Percentiles rank a stretch among this genome's conserved stretches.
Conservation (phyloP, 2,113 vertebrate genomes). For the Poeciliopsis retropinna region DNA sequence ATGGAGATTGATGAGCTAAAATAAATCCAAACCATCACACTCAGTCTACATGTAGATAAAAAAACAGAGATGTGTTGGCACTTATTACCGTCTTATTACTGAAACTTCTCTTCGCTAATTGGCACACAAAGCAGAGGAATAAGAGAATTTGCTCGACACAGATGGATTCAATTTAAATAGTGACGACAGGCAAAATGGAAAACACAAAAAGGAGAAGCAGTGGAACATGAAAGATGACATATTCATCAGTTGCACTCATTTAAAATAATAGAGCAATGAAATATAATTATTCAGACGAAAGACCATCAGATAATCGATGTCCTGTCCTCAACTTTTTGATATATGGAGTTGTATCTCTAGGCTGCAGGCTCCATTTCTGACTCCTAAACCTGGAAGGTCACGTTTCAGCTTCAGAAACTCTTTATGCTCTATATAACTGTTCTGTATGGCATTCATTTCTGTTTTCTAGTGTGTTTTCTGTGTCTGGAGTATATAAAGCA, state of each 20-base stretch:
- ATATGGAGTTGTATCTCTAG: too few relatives aligned
- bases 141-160: neutral
- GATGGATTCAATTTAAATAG: neutral
- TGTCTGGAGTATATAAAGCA: too few relatives aligned
- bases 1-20: too few relatives aligned
- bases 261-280: neutral
- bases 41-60: too few relatives aligned
- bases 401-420: too few relatives aligned
- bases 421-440: too few relatives aligned
- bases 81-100: neutral
- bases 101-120: neutral
- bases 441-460: too few relatives aligned
- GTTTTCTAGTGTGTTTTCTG: too few relatives aligned
- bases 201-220: neutral
- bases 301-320: neutral
- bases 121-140: neutral
- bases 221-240: neutral
- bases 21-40: too few relatives aligned
- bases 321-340: neutral
- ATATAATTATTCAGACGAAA: neutral
- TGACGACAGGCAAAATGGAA: neutral
- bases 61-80: too few relatives aligned
- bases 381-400: too few relatives aligned
- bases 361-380: too few relatives aligned
- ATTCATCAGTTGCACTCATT: neutral